Evolutionary conservation across 2,113 vertebrate species (phyloP), one percentile per base, ranked within the genome.

Genomic region (Aldabrachelys gigantea): DNA sequence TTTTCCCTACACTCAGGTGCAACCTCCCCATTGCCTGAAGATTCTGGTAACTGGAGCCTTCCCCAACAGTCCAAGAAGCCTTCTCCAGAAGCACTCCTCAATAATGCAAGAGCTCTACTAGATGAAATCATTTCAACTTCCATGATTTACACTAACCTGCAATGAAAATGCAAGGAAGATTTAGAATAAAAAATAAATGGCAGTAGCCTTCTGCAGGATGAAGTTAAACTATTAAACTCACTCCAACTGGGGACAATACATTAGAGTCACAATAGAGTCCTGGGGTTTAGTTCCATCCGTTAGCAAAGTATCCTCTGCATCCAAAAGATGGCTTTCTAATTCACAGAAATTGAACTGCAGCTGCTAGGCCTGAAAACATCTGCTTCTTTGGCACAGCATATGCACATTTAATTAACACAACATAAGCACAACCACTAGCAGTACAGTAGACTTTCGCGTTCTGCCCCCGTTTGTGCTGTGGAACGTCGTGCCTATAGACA

Each of bases 31-130:
- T 0, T 2, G 75, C 62, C 31, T 27, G 87, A 49, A 3, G 2
- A 3, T 10, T 2, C 1, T n/a, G 52, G 13, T 85, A 85, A 81
- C 50, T 49, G 57, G 1, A 0, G 87, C 38, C 53, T 80, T 0
- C 0, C 53, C 12, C 13, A 84, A 62, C 21, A 17, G 8, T 22
- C 25, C 62, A 12, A 21, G 2, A 27, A 49, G n/a, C 24, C 31
- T 57, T 65, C 86, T 75, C 79, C 56, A n/a, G 47, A 96, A 80
- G 0, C 0, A 82, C 69, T 38, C 80, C n/a, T 47, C 62, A 10
- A 25, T 82, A 12, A 49, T 38, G 9, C 8, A 3, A 10, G 65
- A 80, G 44, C 44, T 29, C 10, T 35, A 65, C 31, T 56, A 25
- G 88, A 3, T 2, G 2, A 87, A 89, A 50, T 25, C n/a, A 59